Evolutionary conservation across 2,797 vertebrate genomes (phyloP).

Genomic region (Halcyon badia): DNA sequence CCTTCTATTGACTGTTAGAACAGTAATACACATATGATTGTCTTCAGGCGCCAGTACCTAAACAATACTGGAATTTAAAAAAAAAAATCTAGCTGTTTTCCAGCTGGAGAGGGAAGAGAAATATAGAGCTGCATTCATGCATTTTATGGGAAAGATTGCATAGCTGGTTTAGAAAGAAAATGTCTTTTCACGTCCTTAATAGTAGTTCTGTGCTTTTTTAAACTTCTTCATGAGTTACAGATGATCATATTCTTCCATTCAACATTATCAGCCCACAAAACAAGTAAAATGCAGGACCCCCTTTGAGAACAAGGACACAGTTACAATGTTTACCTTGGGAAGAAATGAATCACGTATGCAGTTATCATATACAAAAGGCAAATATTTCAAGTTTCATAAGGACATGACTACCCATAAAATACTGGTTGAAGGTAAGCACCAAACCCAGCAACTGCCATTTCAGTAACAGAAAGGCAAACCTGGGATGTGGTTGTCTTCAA

Average conservation of each 20-base stretch:
- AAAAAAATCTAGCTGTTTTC: constrained; percentile 55
- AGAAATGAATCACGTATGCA: neutral
- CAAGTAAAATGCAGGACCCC: neutral
- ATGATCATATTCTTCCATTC: neutral
- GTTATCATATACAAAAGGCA: constrained; percentile 34
- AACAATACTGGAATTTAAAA: constrained; percentile 62
- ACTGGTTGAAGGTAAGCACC: constrained; percentile 63
- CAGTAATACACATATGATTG: constrained; percentile 80
- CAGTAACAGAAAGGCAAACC: neutral
- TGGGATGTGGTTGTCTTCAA: constrained; percentile 46
- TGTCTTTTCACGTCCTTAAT: constrained; percentile 62
- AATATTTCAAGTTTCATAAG: constrained; percentile 64
- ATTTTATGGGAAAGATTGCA: constrained; percentile 84
- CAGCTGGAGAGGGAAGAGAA: constrained; percentile 46
- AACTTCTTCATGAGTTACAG: neutral
- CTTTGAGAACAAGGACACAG: constrained; percentile 3
- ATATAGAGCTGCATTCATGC: constrained; percentile 79
- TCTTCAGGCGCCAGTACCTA: constrained; percentile 81
- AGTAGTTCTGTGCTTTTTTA: constrained; percentile 75
- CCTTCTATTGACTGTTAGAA: constrained; percentile 84
- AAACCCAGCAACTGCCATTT: constrained; percentile 49
- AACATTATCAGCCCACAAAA: neutral
- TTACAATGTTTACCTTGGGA: neutral
- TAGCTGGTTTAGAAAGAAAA: constrained; percentile 83
- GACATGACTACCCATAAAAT: neutral